A percentile compares a stretch with the other conserved stretches of the same genome.
These are phyloP conservation scores for Ectropis crepuscularia DNA, from an alignment of 2,888 invertebrate genomes.

Conservation along the genomic window DNA sequence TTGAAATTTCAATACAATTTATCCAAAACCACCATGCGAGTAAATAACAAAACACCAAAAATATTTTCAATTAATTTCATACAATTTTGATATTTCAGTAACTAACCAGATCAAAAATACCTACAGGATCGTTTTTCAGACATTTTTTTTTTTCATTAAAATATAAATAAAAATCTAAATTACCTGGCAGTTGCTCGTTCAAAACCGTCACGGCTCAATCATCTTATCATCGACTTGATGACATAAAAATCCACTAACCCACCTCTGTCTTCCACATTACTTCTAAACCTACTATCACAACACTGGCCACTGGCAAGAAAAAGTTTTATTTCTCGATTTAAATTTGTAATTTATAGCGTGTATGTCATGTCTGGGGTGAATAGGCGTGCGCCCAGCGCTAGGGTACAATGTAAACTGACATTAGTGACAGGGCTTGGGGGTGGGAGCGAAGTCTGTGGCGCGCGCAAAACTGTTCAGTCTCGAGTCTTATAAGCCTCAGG, in stretches of 20 bases:
- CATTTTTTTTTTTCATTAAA: no score
- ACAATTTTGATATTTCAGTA: no score
- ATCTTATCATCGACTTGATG: constrained; percentile 62
- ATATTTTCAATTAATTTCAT: no score
- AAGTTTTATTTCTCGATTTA: constrained; percentile 44
- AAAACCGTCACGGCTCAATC: constrained; percentile 57
- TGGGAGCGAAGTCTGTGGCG: constrained; percentile 60
- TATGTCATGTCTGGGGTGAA: constrained; percentile 41
- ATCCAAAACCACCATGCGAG: no score
- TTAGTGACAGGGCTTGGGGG: constrained; percentile 24
- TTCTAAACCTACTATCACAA: constrained; percentile 44
- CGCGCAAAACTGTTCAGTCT: constrained; percentile 80
- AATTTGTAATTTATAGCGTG: constrained; percentile 54
- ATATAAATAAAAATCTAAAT: constrained; percentile 9
- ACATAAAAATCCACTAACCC: constrained; percentile 58
- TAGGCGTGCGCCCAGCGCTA: constrained; percentile 57
- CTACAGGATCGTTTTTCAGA: no score
- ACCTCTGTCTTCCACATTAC: constrained; percentile 71
- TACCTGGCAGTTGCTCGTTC: constrained; percentile 64
- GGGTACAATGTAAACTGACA: constrained; percentile 53
- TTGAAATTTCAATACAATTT: no score
- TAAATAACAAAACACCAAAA: no score
- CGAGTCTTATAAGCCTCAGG: constrained; percentile 12
- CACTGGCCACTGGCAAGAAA: constrained; percentile 53
- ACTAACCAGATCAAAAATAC: no score